Evolutionary conservation across 2,113 vertebrate genomes (phyloP), one percentile per base, ranked within the genome.

Genomic region (Ailurus styani): DNA sequence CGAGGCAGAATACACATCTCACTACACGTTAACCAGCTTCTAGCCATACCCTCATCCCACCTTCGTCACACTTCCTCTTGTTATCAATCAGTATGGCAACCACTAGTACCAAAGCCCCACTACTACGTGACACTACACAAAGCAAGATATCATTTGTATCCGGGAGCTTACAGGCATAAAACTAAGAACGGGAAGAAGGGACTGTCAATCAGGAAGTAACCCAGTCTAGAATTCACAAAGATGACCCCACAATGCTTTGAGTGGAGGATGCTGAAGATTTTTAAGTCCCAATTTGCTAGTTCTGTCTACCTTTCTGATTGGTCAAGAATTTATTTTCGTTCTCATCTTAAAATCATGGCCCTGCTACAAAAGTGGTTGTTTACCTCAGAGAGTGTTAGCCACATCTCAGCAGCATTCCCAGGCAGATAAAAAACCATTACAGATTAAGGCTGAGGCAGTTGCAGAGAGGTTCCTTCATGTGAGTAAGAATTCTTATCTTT

Each of bases 401-500:
- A 77, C 54, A 91, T 64, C 37, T 83, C 37, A 87, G 42, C 34
- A 90, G 42, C 81, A 96, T 87, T 90, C 75, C 72, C 45, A 92
- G 60, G 52, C 57, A 97, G 52, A 94, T 77, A 72, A 52, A 82
- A 88, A 82, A 37, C 81, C 2, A 64, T 11, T 77, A 45, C 18
- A 87, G 45, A 87, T 89, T 29, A 96, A 95, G 88, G 23, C 66
- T 64, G 31, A 92, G 72, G n/a, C 29, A 55, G 55, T 60, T 86
- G 66, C 50, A 86, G n/a, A 89, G 37, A 72, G 6, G 17, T 40
- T 18, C 75, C 79, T 92, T 93, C 37, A 91, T 52, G 83, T 95
- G 47, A 91, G 27, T 85, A 89, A 86, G 72, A 92, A 94, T 68
- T 81, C 68, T n/a, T 42, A 95, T 60, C 54, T 68, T 95, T 95